Conservation (phyloP, 2,113 vertebrate species). For the Trichomycterus rosablanca region DNA sequence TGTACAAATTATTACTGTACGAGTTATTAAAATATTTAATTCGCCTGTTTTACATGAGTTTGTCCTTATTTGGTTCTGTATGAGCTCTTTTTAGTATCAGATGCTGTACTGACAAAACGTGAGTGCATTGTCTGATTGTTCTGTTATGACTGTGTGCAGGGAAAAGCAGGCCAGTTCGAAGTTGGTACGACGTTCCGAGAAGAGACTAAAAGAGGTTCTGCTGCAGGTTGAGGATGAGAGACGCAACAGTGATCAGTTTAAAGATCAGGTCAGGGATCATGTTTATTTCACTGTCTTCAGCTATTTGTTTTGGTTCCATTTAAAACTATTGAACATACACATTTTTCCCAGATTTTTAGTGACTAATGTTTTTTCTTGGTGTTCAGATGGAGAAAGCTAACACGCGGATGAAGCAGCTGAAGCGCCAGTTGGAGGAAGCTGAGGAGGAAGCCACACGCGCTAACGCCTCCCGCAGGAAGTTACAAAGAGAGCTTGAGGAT, state of each 20-base stretch:
- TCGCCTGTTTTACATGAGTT: too few relatives aligned
- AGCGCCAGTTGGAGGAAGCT: conserved; percentile 80
- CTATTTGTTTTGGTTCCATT: too few relatives aligned
- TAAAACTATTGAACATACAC: too few relatives aligned
- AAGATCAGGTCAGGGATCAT: conserved; percentile 75
- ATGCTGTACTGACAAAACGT: too few relatives aligned
- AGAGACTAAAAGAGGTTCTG: conserved; percentile 88
- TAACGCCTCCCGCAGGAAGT: conserved; percentile 73
- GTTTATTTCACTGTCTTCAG: not conserved
- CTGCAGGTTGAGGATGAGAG: conserved; percentile 93
- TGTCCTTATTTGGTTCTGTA: too few relatives aligned
- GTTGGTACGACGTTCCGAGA: conserved; percentile 79
- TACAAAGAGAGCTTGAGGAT: conserved; percentile 83
- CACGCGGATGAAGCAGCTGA: conserved; percentile 76
- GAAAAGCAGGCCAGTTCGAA: conserved; percentile 86
- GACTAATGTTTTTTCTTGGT: too few relatives aligned
- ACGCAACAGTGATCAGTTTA: conserved; percentile 83
- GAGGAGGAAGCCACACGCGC: conserved; percentile 80
- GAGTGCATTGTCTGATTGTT: too few relatives aligned
- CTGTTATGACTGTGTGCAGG: conserved; percentile 68
- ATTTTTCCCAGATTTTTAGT: too few relatives aligned
- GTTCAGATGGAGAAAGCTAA: conserved; percentile 75
- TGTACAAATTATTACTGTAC: too few relatives aligned
- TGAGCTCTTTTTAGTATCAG: too few relatives aligned
- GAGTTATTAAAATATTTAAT: too few relatives aligned